Evolutionary conservation across 2,888 invertebrate genomes (phyloP).

Genomic region (Norana najaformis): DNA sequence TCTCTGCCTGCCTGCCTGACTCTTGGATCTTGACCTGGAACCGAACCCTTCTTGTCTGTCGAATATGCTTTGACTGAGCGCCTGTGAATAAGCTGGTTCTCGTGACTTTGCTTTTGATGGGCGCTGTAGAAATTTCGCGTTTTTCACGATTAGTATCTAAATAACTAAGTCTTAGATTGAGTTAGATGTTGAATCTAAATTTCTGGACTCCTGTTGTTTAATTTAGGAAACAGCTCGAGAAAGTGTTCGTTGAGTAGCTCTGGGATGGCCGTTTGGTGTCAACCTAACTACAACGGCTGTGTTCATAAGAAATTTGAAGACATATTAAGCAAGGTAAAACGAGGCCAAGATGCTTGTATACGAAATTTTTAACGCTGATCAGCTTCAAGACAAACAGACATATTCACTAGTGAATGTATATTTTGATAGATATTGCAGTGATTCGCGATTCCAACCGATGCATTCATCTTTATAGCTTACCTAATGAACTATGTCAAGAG

Average conservation of each 20-base stretch:
- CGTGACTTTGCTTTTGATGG: no score
- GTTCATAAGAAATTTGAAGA: neutral
- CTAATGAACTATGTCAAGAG: no score
- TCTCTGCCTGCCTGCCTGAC: no score
- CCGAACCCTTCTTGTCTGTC: no score
- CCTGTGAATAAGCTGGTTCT: no score
- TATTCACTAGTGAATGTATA: neutral
- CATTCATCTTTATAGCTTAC: neutral
- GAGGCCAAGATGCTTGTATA: neutral
- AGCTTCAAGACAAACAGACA: neutral
- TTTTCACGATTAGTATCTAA: no score
- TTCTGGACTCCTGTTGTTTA: neutral
- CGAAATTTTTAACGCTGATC: neutral
- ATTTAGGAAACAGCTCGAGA: neutral
- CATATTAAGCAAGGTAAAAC: neutral
- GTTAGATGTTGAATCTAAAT: neutral
- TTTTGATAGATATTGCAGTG: neutral
- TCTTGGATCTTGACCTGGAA: no score
- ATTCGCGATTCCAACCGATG: neutral
- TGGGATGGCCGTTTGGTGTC: neutral
- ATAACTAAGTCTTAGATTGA: no score
- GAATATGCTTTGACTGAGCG: no score
- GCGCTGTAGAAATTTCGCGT: no score
- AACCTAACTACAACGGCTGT: neutral
- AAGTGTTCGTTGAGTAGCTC: neutral